Evolutionary conservation across 2,797 vertebrate species (phyloP), one percentile per base, ranked within the genome.

Genomic region (Tokudaia muenninki): DNA sequence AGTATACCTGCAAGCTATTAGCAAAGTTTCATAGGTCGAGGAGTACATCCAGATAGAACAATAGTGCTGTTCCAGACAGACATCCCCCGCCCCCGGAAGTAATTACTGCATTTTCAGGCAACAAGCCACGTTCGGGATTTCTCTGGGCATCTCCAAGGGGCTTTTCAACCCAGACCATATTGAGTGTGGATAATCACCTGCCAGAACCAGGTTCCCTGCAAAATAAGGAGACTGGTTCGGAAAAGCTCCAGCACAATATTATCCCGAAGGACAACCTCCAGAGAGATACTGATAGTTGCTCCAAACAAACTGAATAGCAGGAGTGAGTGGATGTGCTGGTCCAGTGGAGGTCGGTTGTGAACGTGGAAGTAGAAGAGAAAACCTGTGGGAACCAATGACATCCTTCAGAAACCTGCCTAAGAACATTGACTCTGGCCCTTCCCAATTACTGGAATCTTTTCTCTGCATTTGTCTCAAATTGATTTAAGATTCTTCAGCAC

Each of bases 131-230:
- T 3, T 67, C 11, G 17, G 74, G 34, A 74, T 31, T 90, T 83
- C 47, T 19, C 72, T 47, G 61, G 31, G 37, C 12, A 14, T 0
- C 0, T 70, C 47, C 1, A 1, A 31, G 31, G 29, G 17, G 14
- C 41, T 24, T 34, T 47, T 37, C 34, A 14, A 5, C 41, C 44
- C 52, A 37, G 7, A n/a, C 57, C 4, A 1, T 0, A 1, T 13
- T 41, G 59, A 59, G 37, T 34, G 81, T 59, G 87, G 87, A 47
- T 74, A 94, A 97, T 55, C 93, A 99, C 99, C 99, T 99, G 99
- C 98, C 99, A 99, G 98, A 99, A 99, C 99, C 99, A 99, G 0
- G 99, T 99, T 44, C 99, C 99, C 97, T 99, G 99, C 59, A 99
- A 97, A 44, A 99, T 98, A 97, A 99, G 94, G 37, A 99, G 31